phyloP scores from a whole-genome alignment of 2,888 invertebrate species.

The Folsomia manolachei region DNA sequence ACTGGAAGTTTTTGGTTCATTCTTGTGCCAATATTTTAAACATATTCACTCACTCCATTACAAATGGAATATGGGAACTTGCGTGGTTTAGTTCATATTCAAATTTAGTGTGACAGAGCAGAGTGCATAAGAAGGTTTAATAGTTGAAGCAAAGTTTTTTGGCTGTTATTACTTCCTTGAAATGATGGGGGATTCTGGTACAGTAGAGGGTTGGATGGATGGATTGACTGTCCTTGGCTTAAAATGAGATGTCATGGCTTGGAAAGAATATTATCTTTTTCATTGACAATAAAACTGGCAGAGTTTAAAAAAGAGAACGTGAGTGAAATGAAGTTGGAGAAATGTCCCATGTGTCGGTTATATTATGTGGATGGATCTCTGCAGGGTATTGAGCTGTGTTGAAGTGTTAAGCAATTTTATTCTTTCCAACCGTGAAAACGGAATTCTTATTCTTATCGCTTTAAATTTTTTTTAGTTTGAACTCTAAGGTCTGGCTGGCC shows the following conservation, averaged over 20 bases:
- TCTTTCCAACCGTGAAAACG: conserved; percentile 5
- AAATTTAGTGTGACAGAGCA: background rate
- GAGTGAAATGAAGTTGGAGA: conserved; percentile 13
- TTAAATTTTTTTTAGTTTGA: conserved; percentile 1
- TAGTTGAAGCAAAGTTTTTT: background rate
- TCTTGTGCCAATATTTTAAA: background rate
- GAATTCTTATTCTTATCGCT: background rate
- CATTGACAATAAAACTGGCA: conserved; percentile 21
- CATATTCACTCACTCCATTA: background rate
- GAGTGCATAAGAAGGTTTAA: background rate
- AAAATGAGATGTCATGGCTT: conserved; percentile 7
- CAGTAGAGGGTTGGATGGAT: background rate
- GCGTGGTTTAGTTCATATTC: background rate
- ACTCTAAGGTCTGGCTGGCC: background rate
- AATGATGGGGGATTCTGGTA: background rate
- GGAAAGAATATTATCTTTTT: conserved; percentile 11
- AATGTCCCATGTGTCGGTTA: conserved; percentile 20
- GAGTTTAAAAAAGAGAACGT: conserved; percentile 7
- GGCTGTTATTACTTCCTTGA: background rate
- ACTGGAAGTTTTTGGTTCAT: no score
- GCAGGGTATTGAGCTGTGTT: background rate
- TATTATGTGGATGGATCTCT: background rate
- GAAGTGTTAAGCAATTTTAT: conserved; percentile 17
- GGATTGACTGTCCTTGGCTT: conserved; percentile 1
- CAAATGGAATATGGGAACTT: background rate